These are phyloP conservation scores for Pedionomus torquatus DNA, from an alignment of 2,113 vertebrate genomes.

Conservation along the genomic window DNA sequence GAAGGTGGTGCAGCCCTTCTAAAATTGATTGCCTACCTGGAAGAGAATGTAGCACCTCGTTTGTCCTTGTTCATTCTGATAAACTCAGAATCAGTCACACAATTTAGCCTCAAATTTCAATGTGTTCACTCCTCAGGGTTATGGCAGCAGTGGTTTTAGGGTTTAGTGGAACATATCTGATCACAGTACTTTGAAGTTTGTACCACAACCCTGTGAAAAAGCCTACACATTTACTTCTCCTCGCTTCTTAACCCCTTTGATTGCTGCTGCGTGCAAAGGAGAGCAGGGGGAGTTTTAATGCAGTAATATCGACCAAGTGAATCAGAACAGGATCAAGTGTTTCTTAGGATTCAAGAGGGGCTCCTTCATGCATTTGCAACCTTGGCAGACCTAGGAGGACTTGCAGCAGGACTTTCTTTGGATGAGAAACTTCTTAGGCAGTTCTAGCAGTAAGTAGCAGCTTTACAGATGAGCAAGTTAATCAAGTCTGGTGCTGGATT, in stretches of 20 bases:
- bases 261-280: neutral
- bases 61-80: constrained; percentile 64
- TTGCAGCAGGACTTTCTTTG: neutral
- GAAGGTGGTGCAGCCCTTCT: neutral
- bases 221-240: neutral
- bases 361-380: neutral
- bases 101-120: constrained; percentile 10
- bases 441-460: neutral
- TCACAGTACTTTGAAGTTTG: constrained; percentile 13
- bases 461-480: neutral
- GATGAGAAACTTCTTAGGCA: neutral
- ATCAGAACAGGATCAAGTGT: neutral
- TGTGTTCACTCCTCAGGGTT: neutral
- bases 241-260: neutral
- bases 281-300: neutral
- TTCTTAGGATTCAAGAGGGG: neutral
- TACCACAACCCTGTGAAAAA: neutral
- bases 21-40: neutral
- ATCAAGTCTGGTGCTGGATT: neutral
- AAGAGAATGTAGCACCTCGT: constrained; percentile 5
- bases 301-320: neutral
- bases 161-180: constrained; percentile 33
- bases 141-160: neutral
- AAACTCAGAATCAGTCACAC: constrained; percentile 47
- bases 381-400: neutral